Percentiles rank a stretch among this genome's conserved stretches.
phyloP scores from a whole-genome alignment of 2,888 invertebrate species.

The Nephrocerus scutellatus region DNA sequence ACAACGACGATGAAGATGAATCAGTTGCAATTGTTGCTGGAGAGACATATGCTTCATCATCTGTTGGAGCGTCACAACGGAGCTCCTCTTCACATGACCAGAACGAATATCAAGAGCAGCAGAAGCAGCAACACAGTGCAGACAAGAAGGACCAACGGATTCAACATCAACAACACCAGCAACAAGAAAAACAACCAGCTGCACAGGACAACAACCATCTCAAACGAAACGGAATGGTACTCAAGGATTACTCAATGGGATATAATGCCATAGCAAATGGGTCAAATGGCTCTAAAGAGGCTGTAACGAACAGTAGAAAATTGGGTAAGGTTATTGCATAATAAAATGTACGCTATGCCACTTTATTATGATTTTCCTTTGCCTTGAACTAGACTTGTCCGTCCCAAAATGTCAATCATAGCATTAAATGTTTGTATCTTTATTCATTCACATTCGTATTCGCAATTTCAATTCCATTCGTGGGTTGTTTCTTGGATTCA shows the following conservation, averaged over 20 bases:
- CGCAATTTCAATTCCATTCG: too few relatives aligned
- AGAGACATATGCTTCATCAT: slow-evolving; percentile 20
- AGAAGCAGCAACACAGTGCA: slow-evolving; percentile 3
- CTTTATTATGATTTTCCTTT: slow-evolving; percentile 7
- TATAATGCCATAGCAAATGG: slow-evolving; percentile 16
- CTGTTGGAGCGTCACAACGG: slow-evolving; percentile 15
- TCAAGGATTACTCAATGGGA: slow-evolving; percentile 15
- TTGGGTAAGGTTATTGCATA: not conserved
- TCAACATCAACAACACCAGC: slow-evolving; percentile 1
- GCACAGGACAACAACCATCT: too few relatives aligned
- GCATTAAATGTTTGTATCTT: too few relatives aligned
- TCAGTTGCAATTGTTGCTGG: slow-evolving; percentile 10
- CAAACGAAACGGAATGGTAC: too few relatives aligned
- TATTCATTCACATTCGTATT: too few relatives aligned
- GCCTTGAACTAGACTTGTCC: too few relatives aligned
- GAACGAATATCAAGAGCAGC: slow-evolving; percentile 3
- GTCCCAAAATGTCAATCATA: too few relatives aligned
- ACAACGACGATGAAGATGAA: slow-evolving; percentile 18
- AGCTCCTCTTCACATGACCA: too few relatives aligned
- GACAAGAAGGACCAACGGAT: slow-evolving; percentile 1
- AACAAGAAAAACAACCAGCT: slow-evolving; percentile 7
- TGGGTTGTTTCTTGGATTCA: too few relatives aligned
- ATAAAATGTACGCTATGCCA: not conserved
- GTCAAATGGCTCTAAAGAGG: not conserved
- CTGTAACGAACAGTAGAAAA: not conserved